Percentiles rank a stretch among this genome's conserved stretches.
phyloP scores from a whole-genome alignment of 2,113 vertebrate genomes.

The Nothocercus julius region DNA sequence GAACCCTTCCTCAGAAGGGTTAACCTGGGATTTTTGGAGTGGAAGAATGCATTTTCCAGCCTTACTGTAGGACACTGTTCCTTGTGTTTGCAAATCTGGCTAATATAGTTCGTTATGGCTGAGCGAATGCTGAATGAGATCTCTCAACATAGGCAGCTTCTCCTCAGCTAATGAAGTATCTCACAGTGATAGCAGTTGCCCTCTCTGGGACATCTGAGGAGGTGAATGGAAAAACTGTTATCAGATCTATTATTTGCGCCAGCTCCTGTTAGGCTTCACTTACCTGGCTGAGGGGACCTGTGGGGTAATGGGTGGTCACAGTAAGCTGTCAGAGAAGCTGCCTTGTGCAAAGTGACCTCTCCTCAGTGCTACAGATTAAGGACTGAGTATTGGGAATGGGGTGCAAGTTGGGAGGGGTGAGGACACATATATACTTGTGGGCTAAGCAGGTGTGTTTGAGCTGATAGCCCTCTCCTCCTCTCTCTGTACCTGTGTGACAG shows the following conservation, averaged over 20 bases:
- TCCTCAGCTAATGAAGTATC: background rate
- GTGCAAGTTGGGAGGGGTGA: accelerated
- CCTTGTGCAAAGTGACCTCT: background rate
- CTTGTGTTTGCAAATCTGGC: slow-evolving; percentile 29
- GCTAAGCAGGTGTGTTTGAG: background rate
- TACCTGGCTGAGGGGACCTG: background rate
- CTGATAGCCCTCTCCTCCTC: background rate
- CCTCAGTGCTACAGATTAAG: background rate
- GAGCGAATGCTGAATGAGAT: slow-evolving; percentile 16
- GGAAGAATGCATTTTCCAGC: slow-evolving; percentile 49
- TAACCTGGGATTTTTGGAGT: slow-evolving; percentile 1
- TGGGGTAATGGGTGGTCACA: background rate
- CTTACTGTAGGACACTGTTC: slow-evolving; percentile 51
- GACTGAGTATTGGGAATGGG: background rate
- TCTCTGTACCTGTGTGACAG: background rate
- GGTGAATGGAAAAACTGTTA: background rate
- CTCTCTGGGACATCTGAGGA: background rate
- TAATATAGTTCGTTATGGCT: slow-evolving; percentile 28
- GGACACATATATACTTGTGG: background rate
- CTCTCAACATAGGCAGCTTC: slow-evolving; percentile 8
- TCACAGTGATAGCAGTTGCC: background rate
- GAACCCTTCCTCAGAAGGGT: background rate
- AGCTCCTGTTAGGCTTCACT: background rate
- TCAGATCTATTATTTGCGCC: slow-evolving; percentile 8
- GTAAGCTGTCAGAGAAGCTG: background rate